These are phyloP conservation scores for Toxotes lorentzi DNA, from an alignment of 2,797 vertebrate species.

Conservation along the genomic window DNA sequence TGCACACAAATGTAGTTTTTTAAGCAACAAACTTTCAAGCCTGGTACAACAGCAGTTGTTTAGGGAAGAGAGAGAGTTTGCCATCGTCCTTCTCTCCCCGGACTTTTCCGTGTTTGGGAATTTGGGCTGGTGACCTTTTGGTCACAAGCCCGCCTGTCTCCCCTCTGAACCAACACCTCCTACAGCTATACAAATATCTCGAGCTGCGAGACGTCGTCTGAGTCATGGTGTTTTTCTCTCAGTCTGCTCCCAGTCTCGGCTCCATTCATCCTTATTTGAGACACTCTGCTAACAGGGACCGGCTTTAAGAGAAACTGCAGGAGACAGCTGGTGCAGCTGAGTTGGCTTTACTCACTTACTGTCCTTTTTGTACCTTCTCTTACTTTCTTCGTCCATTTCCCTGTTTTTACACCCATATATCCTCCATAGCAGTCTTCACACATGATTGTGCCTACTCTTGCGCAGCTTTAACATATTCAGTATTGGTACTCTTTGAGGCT, in stretches of 20 bases:
- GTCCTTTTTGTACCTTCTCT: background rate
- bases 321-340: constrained; percentile 35
- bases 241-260: constrained; percentile 1
- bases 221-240: constrained; percentile 62
- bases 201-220: constrained; percentile 32
- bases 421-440: background rate
- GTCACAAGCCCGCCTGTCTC: constrained; percentile 7
- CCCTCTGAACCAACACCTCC: constrained; percentile 13
- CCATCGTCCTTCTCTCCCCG: constrained; percentile 16
- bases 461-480: background rate
- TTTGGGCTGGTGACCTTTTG: constrained; percentile 35
- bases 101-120: background rate
- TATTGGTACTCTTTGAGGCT: background rate
- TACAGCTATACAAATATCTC: constrained; percentile 32
- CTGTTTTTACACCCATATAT: background rate
- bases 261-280: constrained; percentile 59
- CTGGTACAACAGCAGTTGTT: background rate
- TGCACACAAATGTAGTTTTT: constrained; percentile 17
- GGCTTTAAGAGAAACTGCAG: constrained; percentile 27
- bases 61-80: background rate
- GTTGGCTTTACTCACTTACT: constrained; percentile 25
- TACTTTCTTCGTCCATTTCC: background rate
- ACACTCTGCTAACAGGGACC: constrained; percentile 13
- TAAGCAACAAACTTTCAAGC: background rate
- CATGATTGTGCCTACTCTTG: background rate